These are phyloP conservation scores for Crotophaga sulcirostris DNA, from an alignment of 2,113 vertebrate genomes.

Conservation along the genomic window DNA sequence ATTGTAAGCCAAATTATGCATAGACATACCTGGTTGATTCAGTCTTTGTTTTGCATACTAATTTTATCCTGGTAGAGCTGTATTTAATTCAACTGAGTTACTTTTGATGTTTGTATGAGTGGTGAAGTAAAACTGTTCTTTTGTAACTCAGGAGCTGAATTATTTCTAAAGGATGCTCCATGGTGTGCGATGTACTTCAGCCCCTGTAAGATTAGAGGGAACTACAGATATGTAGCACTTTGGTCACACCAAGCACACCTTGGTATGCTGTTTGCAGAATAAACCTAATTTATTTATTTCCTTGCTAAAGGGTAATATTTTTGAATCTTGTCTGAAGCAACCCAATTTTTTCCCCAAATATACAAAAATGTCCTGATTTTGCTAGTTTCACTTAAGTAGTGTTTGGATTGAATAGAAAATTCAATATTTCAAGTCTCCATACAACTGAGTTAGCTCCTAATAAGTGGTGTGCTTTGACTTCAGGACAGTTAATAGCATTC, in stretches of 20 bases:
- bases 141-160: not conserved
- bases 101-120: not conserved
- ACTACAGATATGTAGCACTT: fast-evolving
- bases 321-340: not conserved
- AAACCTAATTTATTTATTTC: not conserved
- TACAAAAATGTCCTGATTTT: not conserved
- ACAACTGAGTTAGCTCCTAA: not conserved
- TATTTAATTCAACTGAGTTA: not conserved
- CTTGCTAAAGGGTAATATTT: not conserved
- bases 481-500: not conserved
- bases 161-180: not conserved
- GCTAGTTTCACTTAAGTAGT: not conserved
- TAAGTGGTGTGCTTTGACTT: not conserved
- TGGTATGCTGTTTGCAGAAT: not conserved
- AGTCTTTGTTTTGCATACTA: not conserved
- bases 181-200: not conserved
- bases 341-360: not conserved
- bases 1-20: not conserved
- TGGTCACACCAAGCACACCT: not conserved
- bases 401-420: not conserved
- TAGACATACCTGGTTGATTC: not conserved
- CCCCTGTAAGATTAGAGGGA: not conserved
- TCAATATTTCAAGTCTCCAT: not conserved
- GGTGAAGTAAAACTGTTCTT: not conserved
- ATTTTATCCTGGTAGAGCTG: not conserved